These are phyloP conservation scores for Pangasius djambal DNA, from an alignment of 2,797 vertebrate species.

Conservation along the genomic window DNA sequence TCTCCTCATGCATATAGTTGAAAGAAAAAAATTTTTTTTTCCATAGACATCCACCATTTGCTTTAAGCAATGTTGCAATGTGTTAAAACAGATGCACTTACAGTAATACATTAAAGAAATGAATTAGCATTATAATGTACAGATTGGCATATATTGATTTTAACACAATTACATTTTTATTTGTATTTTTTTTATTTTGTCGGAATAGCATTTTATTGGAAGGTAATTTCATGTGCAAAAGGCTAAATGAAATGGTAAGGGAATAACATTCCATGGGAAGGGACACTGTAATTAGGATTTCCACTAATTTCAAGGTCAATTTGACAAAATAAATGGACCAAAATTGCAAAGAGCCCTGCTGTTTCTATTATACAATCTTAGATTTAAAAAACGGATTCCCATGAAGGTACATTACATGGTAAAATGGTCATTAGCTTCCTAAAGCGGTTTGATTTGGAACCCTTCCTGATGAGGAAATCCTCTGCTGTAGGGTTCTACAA, in stretches of 20 bases:
- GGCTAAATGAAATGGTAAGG: neutral
- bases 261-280: neutral
- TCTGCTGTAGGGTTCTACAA: neutral
- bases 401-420: neutral
- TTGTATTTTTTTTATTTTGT: neutral
- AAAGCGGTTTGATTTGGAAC: neutral
- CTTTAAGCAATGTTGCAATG: neutral
- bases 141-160: neutral
- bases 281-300: neutral
- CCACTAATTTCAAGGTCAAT: constrained; percentile 19
- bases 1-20: neutral
- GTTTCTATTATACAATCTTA: constrained; percentile 7
- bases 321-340: neutral
- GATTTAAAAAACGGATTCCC: neutral
- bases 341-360: neutral
- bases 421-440: neutral
- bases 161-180: neutral
- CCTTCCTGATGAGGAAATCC: neutral
- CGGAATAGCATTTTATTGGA: neutral
- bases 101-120: neutral
- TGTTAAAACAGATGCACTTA: neutral
- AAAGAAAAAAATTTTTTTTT: neutral
- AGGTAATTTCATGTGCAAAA: neutral
- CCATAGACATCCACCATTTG: neutral
- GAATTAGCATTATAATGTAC: neutral